A percentile compares a stretch with the other conserved stretches of the same genome.
phyloP scores from a whole-genome alignment of 2,797 vertebrate species.

The Merluccius polli region DNA sequence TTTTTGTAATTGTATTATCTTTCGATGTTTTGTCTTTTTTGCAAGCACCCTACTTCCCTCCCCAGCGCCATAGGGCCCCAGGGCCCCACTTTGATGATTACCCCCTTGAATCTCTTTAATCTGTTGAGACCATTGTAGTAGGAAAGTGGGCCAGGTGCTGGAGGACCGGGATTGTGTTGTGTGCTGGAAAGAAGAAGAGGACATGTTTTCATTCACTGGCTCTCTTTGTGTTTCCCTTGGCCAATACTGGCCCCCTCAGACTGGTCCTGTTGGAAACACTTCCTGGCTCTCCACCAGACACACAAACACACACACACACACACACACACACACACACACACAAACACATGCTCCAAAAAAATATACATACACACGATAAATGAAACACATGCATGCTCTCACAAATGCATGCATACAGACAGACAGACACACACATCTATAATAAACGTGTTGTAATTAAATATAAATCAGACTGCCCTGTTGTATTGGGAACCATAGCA shows the following conservation, averaged over 20 bases:
- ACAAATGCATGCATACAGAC: background rate
- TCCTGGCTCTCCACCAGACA: conserved; percentile 21
- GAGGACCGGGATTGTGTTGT: conserved; percentile 54
- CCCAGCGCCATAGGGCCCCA: too few species aligned
- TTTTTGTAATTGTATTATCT: background rate
- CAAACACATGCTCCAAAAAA: background rate
- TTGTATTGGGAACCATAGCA: background rate
- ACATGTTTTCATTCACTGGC: conserved; percentile 61
- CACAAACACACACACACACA: conserved; percentile 1
- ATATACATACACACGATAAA: background rate
- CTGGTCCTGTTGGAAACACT: conserved; percentile 39
- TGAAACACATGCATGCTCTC: background rate
- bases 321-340: background rate
- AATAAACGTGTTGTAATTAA: background rate
- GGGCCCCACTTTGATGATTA: background rate
- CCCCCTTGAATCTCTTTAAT: conserved; percentile 38
- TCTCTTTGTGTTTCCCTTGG: conserved; percentile 50
- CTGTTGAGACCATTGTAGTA: conserved; percentile 43
- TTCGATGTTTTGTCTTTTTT: background rate
- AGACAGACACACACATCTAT: too few species aligned
- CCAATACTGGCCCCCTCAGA: conserved; percentile 48
- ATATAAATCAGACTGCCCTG: background rate
- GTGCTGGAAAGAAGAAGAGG: conserved; percentile 19
- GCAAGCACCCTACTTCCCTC: too few species aligned
- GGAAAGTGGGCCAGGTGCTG: conserved; percentile 47